Evolutionary conservation across 2,113 vertebrate genomes (phyloP).

Genomic region (Anhinga anhinga): DNA sequence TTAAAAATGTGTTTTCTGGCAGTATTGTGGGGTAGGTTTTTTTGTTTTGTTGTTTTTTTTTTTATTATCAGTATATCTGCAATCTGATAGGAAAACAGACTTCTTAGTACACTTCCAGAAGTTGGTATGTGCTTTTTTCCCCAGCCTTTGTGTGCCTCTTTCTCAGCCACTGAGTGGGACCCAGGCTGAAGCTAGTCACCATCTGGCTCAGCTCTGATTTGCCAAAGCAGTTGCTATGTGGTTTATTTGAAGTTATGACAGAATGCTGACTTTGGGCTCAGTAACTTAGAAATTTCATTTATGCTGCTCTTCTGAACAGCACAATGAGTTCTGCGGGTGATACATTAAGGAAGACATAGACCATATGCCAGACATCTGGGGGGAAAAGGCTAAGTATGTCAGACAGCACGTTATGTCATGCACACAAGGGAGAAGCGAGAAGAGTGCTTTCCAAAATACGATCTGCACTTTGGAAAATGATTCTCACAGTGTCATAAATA

Average conservation of each 20-base stretch:
- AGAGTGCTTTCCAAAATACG: conserved; percentile 12
- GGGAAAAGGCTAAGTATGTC: conserved; percentile 26
- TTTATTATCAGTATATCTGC: background rate
- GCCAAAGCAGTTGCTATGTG: conserved; percentile 52
- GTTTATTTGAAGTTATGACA: conserved; percentile 52
- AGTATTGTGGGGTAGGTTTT: accelerated
- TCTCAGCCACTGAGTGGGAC: accelerated
- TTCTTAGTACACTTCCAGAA: background rate
- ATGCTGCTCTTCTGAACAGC: conserved; percentile 5
- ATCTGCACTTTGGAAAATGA: conserved; percentile 7
- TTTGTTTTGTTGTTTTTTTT: no score
- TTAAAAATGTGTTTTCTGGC: background rate
- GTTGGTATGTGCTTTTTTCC: background rate
- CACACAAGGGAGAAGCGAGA: conserved; percentile 4
- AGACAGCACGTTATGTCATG: conserved; percentile 37
- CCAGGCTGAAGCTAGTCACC: background rate
- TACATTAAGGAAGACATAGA: conserved; percentile 7
- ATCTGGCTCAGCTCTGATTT: background rate
- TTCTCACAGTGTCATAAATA: conserved; percentile 29
- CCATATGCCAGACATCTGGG: conserved; percentile 52
- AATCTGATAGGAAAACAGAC: background rate
- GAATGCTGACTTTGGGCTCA: conserved; percentile 36
- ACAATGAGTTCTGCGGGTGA: background rate
- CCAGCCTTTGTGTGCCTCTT: background rate
- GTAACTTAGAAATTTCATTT: conserved; percentile 33